These are phyloP conservation scores for Drosophila paramelanica DNA, from an alignment of 2,888 invertebrate species.

Conservation along the genomic window DNA sequence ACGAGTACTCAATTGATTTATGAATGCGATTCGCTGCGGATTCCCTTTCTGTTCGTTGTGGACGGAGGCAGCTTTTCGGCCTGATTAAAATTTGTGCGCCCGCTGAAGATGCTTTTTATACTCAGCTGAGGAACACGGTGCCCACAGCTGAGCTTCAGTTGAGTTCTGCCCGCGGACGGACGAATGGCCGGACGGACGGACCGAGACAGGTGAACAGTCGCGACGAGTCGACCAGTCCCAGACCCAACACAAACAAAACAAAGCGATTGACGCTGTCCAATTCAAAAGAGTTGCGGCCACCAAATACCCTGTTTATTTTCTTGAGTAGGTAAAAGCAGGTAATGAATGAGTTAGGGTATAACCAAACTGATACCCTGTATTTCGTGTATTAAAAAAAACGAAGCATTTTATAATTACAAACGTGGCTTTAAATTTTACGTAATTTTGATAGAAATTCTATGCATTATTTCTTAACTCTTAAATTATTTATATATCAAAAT, in stretches of 20 bases:
- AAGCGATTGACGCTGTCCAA: constrained; percentile 3
- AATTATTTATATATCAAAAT: too few species aligned
- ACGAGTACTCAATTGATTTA: constrained; percentile 4
- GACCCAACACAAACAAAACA: constrained; percentile 20
- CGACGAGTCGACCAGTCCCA: constrained; percentile 34
- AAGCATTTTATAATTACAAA: too few species aligned
- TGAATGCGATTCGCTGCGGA: constrained; percentile 11
- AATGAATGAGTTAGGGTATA: too few species aligned
- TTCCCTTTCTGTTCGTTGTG: constrained; percentile 51
- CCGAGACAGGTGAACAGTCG: constrained; percentile 11
- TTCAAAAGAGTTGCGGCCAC: not conserved
- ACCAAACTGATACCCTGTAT: too few species aligned
- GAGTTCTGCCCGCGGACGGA: constrained; percentile 52
- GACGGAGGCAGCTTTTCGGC: constrained; percentile 77
- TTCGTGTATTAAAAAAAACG: too few species aligned
- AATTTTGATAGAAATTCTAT: too few species aligned
- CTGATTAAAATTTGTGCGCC: constrained; percentile 83
- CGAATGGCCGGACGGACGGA: constrained; percentile 16
- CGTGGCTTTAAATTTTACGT: too few species aligned
- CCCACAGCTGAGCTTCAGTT: constrained; percentile 27
- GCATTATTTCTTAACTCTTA: too few species aligned
- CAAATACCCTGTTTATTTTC: constrained; percentile 18
- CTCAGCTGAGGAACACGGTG: not conserved
- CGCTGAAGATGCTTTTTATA: constrained; percentile 84
- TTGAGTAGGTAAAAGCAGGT: too few species aligned